Evolutionary conservation across 1,140 invertebrate species (phyloP).

Genomic region (Antheraea mylitta): DNA sequence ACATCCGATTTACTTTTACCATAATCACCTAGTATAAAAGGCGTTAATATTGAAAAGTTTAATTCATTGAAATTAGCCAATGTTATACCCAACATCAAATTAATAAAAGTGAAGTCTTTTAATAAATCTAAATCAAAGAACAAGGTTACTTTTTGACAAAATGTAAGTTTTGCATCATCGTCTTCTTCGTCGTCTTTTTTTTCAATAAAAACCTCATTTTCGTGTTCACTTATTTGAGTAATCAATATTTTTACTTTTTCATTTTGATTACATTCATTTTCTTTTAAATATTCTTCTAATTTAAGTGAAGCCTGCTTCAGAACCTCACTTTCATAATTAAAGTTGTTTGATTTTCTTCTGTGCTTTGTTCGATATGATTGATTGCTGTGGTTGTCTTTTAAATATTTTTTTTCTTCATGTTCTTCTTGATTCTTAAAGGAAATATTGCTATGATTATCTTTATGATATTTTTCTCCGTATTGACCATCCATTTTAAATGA

Average conservation of each 20-base stretch:
- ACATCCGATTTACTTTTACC: conserved; percentile 79
- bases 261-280: conserved; percentile 43
- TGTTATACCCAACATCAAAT: conserved; percentile 83
- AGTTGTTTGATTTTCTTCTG: conserved; percentile 66
- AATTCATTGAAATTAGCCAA: conserved; percentile 84
- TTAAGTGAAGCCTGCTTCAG: conserved; percentile 71
- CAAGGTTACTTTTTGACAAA: conserved; percentile 76
- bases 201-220: conserved; percentile 45
- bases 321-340: conserved; percentile 72
- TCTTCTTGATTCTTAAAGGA: conserved; percentile 63
- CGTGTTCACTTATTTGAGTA: conserved; percentile 26
- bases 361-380: conserved; percentile 53
- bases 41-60: conserved; percentile 85
- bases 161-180: conserved; percentile 60
- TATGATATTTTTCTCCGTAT: conserved; percentile 64
- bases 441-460: conserved; percentile 66
- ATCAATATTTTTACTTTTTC: conserved; percentile 54
- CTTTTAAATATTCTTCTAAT: conserved; percentile 68
- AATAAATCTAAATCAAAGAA: conserved; percentile 85
- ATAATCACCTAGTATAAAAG: conserved; percentile 83
- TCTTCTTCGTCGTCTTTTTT: conserved; percentile 40
- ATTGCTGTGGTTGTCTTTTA: conserved; percentile 69
- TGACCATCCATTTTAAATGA: conserved; percentile 68
- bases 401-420: conserved; percentile 60
- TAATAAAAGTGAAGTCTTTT: conserved; percentile 83